Base-by-base conservation (phyloP, 2,113 vertebrate species). In the Phyllostomus discolor region DNA sequence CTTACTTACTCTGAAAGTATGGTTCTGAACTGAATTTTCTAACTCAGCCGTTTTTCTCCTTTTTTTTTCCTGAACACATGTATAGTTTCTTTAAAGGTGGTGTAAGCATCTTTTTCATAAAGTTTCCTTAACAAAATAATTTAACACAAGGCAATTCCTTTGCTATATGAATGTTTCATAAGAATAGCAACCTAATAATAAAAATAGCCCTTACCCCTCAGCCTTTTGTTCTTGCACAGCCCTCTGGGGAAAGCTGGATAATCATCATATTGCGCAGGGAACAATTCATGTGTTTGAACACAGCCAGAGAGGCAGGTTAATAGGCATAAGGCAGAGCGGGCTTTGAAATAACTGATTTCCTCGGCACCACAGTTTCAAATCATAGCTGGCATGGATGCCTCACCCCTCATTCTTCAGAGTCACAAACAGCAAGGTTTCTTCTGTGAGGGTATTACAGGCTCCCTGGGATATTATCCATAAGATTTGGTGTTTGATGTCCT, bases 261-360 rank as follows among this genome's bases (percentile, higher is more conserved):
- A 95, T 86, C 95, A 86, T 79, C 88, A 89, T 5, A 75, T 79
- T 88, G 93, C 64, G 84, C 79, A 50, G 38, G 54, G 93, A 86
- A 67, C 95, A 91, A 50, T 87, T 67, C 79, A 28, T 76, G 79
- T 67, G 82, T 96, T 62, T 97, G 97, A 96, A 94, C 96, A 69
- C 97, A 97, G 97, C 91, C 7, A 0, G 95, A 95, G 69, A 81
- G 89, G 72, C 73, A 89, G 86, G 83, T 82, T 92, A 86, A 85
- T 33, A 82, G 46, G 91, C 62, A 28, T 69, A 72, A 93, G 69
- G 95, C 35, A 86, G 94, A 92, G 82, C 73, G 48, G 62, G 28
- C 97, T 97, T 97, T 96, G 93, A 98, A 97, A 95, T 67, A 43
- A 33, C n/a, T 73, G 17, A 41, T 82, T 91, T 95, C 75, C 82